Conservation (phyloP, 2,797 vertebrate species). For the Paguma larvata region DNA sequence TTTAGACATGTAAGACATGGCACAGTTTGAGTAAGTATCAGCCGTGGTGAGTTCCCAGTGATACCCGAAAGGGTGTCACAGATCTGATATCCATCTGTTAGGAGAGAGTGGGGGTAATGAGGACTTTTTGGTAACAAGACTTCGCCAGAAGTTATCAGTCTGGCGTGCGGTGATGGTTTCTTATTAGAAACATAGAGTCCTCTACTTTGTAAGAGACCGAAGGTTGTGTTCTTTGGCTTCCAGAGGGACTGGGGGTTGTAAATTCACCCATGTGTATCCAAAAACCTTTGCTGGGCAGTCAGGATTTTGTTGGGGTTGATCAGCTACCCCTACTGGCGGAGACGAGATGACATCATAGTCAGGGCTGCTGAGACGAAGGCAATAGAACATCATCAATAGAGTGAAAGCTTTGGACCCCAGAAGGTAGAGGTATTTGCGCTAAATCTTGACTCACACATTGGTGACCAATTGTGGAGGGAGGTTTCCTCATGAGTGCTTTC, state of each 20-base stretch:
- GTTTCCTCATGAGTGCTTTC: neutral
- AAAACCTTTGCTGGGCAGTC: neutral
- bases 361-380: neutral
- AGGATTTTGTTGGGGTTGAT: neutral
- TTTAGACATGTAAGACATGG: neutral
- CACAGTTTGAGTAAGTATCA: neutral
- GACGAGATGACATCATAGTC: neutral
- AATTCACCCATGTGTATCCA: neutral
- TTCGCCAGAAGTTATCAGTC: constrained; percentile 10
- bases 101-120: neutral
- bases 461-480: neutral
- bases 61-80: neutral
- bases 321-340: constrained; percentile 5
- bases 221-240: neutral
- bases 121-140: neutral
- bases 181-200: neutral
- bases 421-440: neutral
- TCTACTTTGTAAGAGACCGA: neutral
- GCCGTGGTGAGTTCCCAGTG: neutral
- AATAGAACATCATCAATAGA: neutral
- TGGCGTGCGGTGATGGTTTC: neutral
- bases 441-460: neutral
- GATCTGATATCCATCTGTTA: neutral
- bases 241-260: neutral
- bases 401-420: neutral